These are phyloP conservation scores for Todiramphus chloris DNA, from an alignment of 2,113 vertebrate species.

Conservation along the genomic window DNA sequence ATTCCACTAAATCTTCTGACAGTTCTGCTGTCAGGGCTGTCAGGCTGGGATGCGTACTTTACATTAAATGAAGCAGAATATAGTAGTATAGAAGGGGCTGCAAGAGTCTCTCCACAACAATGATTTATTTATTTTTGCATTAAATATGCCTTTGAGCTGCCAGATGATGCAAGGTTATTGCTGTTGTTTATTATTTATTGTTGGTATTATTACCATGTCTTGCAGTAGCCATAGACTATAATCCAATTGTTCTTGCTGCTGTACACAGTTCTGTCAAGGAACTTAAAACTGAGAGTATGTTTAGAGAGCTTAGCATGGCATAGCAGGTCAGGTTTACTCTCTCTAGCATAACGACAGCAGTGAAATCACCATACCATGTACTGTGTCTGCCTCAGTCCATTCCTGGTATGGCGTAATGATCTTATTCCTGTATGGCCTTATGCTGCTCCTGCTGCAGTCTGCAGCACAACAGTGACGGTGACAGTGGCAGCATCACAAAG, in stretches of 20 bases:
- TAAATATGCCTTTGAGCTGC: background rate
- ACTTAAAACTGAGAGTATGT: background rate
- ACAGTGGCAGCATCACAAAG: background rate
- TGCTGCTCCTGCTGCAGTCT: background rate
- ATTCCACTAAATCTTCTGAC: slow-evolving; percentile 37
- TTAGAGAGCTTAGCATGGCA: background rate
- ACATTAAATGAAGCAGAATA: slow-evolving; percentile 31
- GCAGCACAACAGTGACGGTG: background rate
- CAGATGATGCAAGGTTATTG: background rate
- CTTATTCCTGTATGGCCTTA: background rate
- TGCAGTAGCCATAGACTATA: background rate
- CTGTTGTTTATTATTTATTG: background rate
- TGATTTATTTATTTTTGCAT: slow-evolving; percentile 37
- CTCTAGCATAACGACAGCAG: rapidly evolving
- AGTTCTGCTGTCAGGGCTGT: slow-evolving; percentile 36
- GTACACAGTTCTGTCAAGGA: background rate
- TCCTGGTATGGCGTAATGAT: background rate
- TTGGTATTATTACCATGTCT: background rate
- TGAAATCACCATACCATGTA: rapidly evolving
- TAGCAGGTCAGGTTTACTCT: background rate
- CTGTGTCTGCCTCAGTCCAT: background rate
- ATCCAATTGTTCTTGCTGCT: background rate
- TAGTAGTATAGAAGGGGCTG: background rate
- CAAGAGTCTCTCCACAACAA: background rate
- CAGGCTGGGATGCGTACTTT: background rate